These are phyloP conservation scores for Hirtodrosophila duncani DNA, from an alignment of 2,888 invertebrate genomes.

Conservation along the genomic window DNA sequence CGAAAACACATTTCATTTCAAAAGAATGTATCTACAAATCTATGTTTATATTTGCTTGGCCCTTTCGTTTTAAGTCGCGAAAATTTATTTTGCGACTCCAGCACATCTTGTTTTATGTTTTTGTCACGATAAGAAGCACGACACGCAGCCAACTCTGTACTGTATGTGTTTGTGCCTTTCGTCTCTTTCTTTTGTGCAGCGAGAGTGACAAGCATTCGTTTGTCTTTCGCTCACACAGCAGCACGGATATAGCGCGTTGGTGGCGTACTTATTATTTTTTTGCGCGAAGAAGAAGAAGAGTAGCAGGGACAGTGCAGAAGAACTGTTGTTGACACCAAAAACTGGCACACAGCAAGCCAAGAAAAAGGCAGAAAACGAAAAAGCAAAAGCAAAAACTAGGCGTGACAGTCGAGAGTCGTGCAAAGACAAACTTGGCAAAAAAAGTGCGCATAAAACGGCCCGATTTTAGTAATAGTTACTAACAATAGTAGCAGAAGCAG, in stretches of 20 bases:
- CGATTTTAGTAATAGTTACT: too few relatives aligned
- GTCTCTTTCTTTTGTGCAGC: slow-evolving; percentile 45
- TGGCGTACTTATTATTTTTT: slow-evolving; percentile 48
- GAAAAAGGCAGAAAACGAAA: slow-evolving; percentile 40
- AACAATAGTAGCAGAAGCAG: too few relatives aligned
- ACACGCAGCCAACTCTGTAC: too few relatives aligned
- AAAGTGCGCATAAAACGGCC: too few relatives aligned
- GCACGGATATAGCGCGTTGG: slow-evolving; percentile 51
- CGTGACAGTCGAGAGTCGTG: slow-evolving; percentile 36
- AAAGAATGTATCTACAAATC: too few relatives aligned
- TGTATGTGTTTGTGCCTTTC: slow-evolving; percentile 30
- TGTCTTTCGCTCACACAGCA: slow-evolving; percentile 61
- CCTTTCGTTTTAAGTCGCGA: too few relatives aligned
- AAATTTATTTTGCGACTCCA: too few relatives aligned
- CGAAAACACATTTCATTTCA: too few relatives aligned
- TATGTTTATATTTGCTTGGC: too few relatives aligned
- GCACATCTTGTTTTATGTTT: too few relatives aligned
- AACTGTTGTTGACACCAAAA: slow-evolving; percentile 61
- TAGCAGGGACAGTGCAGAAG: slow-evolving; percentile 38
- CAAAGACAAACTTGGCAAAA: neutral
- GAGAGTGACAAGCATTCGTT: slow-evolving; percentile 43
- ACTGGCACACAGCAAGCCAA: slow-evolving; percentile 4
- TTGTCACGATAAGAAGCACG: too few relatives aligned
- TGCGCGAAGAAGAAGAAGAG: slow-evolving; percentile 41
- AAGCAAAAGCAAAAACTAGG: slow-evolving; percentile 44